Evolutionary conservation across 2,113 vertebrate genomes (phyloP).

Genomic region (Macroglossus sobrinus): DNA sequence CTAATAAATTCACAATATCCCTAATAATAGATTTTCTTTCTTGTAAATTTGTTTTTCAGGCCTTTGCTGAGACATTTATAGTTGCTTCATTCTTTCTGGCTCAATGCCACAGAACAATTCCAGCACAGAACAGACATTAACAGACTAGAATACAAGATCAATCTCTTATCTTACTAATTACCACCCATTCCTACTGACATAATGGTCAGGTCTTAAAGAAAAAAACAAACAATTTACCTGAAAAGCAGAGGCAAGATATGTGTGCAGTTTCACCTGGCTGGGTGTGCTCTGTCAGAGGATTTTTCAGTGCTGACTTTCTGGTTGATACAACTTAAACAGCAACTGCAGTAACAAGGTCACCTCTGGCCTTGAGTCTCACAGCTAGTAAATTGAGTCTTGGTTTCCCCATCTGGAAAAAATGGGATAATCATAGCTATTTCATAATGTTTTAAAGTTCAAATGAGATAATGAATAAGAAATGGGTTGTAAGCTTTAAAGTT

Average conservation of each 20-base stretch:
- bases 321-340: background rate
- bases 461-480: background rate
- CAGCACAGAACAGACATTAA: conserved; percentile 49
- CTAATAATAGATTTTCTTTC: conserved; percentile 58
- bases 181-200: background rate
- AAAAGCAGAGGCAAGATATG: conserved; percentile 23
- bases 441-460: background rate
- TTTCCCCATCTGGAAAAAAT: background rate
- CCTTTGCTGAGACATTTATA: conserved; percentile 54
- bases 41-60: conserved; percentile 57
- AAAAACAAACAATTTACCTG: conserved; percentile 54
- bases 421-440: background rate
- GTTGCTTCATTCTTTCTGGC: conserved; percentile 45
- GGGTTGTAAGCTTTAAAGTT: background rate
- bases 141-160: conserved; percentile 23
- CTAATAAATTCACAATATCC: conserved; percentile 33
- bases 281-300: background rate
- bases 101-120: conserved; percentile 36
- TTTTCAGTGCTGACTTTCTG: background rate
- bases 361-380: background rate
- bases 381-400: background rate
- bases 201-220: conserved; percentile 33
- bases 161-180: conserved; percentile 60
- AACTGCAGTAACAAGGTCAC: background rate
- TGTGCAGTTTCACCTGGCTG: background rate